Base-by-base conservation (phyloP, 2,888 invertebrate species). In the Mantis religiosa region DNA sequence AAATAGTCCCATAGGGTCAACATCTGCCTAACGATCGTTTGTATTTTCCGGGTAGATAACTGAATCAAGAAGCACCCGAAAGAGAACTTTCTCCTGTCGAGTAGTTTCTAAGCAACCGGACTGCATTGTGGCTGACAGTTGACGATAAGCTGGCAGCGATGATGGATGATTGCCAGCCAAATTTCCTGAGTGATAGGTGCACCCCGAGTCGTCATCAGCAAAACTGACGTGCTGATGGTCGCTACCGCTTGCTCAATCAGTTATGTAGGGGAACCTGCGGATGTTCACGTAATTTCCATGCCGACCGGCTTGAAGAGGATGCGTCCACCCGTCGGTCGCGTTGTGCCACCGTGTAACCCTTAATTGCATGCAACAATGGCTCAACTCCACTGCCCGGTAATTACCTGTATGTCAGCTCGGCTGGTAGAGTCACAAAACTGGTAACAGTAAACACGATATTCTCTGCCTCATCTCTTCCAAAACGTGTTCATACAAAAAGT, bases 261-360 rank as follows among this genome's bases (percentile, higher is more conserved):
- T 87, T 82, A 87, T 87, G 86, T 28, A 86, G 71, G 71, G 86
- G 86, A 85, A 81, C 71, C 84, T 84, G 34, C 71, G 88, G 88
- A 88, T 84, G 88, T 85, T 88, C 84, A 88, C 84, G 88, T 34
- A 88, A 88, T 88, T 88, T 87, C 87, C 87, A 34, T 30, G 87
- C 41, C 25, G 30, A 84, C 25, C 20, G 54, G 54, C 41, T 28
- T 47, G 85, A 82, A 41, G 82, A 87, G 82, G 87, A 87, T 87
- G 87, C 82, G 14, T 27, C 84, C 81, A 84, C 54, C 54, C 54
- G 54, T 15, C 54, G 54, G 15, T 71, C 20, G 54, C 54, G 54
- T n/a, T n/a, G n/a, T n/a, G n/a, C n/a, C n/a, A n/a, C 54, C 54
- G 20, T 71, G 54, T 25, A 25, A 15, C 20, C 25, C 20, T 6